Percentiles rank a stretch among this genome's conserved stretches.
These are phyloP conservation scores for Ephydatia muelleri DNA, from an alignment of 37 sponge, comb jelly and placozoan species.

Conservation along the genomic window DNA sequence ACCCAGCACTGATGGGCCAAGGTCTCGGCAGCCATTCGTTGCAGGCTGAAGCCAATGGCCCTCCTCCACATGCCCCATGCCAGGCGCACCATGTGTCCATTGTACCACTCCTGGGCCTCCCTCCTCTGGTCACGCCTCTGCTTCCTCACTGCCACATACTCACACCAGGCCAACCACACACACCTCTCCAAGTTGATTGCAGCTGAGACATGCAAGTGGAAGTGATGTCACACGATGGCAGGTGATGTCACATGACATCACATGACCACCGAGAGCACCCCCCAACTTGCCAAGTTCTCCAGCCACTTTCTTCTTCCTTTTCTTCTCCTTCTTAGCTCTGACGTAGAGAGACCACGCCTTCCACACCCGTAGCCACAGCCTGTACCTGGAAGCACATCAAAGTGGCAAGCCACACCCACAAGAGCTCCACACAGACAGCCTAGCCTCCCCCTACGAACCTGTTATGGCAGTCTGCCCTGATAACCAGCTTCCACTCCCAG, in stretches of 20 bases:
- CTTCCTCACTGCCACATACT: constrained; percentile 26
- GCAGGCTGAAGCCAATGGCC: background rate
- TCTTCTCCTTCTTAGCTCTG: constrained; percentile 8
- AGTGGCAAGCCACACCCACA: background rate
- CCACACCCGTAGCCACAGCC: constrained; percentile 67
- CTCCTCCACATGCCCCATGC: constrained; percentile 30
- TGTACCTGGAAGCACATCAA: constrained; percentile 34
- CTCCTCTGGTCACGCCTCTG: background rate
- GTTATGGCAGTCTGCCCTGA: constrained; percentile 81
- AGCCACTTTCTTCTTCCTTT: background rate
- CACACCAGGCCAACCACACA: constrained; percentile 46
- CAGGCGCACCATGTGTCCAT: constrained; percentile 1
- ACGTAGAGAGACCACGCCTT: constrained; percentile 49
- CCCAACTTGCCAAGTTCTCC: constrained; percentile 3
- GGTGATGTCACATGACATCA: background rate
- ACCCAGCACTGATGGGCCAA: constrained; percentile 50
- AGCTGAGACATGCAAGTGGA: background rate
- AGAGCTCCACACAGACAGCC: too few relatives aligned
- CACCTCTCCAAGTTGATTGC: background rate
- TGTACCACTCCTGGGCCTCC: constrained; percentile 27
- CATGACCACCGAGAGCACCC: background rate
- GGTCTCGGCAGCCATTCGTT: background rate
- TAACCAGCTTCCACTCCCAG: constrained; percentile 78
- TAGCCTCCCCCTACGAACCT: constrained; percentile 20
- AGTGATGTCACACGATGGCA: too few relatives aligned